Evolutionary conservation across 2,888 invertebrate species (phyloP).

Genomic region (Temnothorax rugatulus): DNA sequence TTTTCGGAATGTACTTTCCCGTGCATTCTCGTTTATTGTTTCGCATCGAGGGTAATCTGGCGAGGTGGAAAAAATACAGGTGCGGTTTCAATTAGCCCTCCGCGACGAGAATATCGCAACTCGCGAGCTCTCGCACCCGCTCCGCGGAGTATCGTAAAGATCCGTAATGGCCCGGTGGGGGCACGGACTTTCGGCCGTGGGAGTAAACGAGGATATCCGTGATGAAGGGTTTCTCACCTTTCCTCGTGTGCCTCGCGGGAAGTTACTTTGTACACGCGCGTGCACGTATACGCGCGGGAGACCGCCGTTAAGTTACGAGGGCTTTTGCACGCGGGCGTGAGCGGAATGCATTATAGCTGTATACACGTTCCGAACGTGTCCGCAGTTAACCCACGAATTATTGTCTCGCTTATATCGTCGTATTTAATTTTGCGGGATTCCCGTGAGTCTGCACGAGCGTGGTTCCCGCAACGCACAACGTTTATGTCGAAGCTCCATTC

Average conservation of each 20-base stretch:
- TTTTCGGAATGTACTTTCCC: background rate
- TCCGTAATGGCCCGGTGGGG: constrained; percentile 59
- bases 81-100: constrained; percentile 66
- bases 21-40: background rate
- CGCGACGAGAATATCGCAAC: constrained; percentile 35
- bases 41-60: background rate
- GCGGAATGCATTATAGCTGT: constrained; percentile 45
- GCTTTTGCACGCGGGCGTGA: constrained; percentile 68
- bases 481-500: constrained; percentile 24
- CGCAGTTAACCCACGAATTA: constrained; percentile 51
- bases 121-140: constrained; percentile 44
- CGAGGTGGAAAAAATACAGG: constrained; percentile 22
- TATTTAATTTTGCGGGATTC: constrained; percentile 51
- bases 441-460: background rate
- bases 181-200: constrained; percentile 61
- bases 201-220: constrained; percentile 64
- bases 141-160: constrained; percentile 62
- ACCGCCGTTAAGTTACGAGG: constrained; percentile 58
- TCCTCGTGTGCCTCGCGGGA: constrained; percentile 26
- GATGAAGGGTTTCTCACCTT: constrained; percentile 73
- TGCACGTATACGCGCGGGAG: constrained; percentile 5
- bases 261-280: constrained; percentile 48
- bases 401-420: constrained; percentile 42
- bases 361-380: constrained; percentile 17
- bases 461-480: background rate